phyloP scores from a whole-genome alignment of 2,113 vertebrate genomes.

The Scophthalmus maximus region DNA sequence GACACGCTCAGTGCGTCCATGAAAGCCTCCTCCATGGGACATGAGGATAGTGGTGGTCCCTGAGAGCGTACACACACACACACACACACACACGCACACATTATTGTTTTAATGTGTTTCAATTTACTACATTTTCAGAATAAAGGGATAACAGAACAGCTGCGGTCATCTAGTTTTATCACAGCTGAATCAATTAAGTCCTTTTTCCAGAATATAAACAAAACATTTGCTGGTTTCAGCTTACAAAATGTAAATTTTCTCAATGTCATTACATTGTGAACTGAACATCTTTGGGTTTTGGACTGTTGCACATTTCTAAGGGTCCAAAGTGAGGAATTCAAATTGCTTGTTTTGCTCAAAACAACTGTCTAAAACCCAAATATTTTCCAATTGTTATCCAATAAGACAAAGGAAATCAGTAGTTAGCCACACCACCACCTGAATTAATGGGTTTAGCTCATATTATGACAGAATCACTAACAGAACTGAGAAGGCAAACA shows the following conservation, averaged over 20 bases:
- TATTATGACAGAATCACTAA: neutral
- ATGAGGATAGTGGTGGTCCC: slow-evolving; percentile 79
- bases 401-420: neutral
- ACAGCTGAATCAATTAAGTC: too few species aligned
- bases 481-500: neutral
- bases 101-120: neutral
- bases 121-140: neutral
- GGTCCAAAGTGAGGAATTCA: neutral
- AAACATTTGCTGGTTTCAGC: too few species aligned
- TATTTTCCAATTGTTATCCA: neutral
- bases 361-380: neutral
- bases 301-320: too few species aligned
- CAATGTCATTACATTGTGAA: too few species aligned
- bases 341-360: neutral
- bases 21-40: slow-evolving; percentile 76
- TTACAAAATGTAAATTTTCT: too few species aligned
- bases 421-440: neutral
- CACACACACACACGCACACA: neutral
- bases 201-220: too few species aligned
- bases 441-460: neutral
- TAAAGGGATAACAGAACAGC: neutral
- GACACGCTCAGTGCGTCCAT: slow-evolving; percentile 76
- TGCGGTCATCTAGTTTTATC: too few species aligned
- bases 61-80: slow-evolving; percentile 31
- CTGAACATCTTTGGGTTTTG: too few species aligned